Evolutionary conservation across 2,888 invertebrate genomes (phyloP).

Genomic region (Eupithecia abbreviata): DNA sequence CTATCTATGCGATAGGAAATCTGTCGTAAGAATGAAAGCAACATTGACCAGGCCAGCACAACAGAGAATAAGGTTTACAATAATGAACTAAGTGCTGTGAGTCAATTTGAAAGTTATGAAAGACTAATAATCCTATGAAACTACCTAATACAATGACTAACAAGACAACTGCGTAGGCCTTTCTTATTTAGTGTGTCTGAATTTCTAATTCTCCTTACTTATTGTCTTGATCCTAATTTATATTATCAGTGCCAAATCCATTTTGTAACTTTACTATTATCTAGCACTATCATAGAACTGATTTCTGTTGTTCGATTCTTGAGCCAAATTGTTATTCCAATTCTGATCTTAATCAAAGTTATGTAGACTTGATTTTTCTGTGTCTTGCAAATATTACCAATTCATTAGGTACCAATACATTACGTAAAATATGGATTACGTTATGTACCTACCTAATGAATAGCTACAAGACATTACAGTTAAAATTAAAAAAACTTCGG

Average conservation of each 20-base stretch:
- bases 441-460: too few species aligned
- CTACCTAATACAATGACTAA: neutral
- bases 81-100: slow-evolving; percentile 5
- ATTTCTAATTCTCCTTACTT: slow-evolving; percentile 8
- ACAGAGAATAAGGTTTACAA: slow-evolving; percentile 2
- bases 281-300: neutral
- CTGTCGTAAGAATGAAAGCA: neutral
- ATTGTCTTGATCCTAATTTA: slow-evolving; percentile 6
- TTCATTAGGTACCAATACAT: too few species aligned
- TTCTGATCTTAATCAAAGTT: neutral
- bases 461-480: neutral
- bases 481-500: neutral
- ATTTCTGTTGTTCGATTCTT: neutral
- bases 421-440: too few species aligned
- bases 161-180: slow-evolving; percentile 6
- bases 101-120: slow-evolving; percentile 10
- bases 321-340: neutral
- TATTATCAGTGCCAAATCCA: slow-evolving; percentile 6
- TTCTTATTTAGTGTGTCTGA: slow-evolving; percentile 9
- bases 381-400: neutral
- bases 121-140: slow-evolving; percentile 4
- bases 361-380: neutral
- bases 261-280: neutral
- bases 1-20: neutral
- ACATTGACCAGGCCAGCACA: neutral